Evolutionary conservation across 1,140 invertebrate species (phyloP), one percentile per base, ranked within the genome.

Genomic region (Charaxes varanes): DNA sequence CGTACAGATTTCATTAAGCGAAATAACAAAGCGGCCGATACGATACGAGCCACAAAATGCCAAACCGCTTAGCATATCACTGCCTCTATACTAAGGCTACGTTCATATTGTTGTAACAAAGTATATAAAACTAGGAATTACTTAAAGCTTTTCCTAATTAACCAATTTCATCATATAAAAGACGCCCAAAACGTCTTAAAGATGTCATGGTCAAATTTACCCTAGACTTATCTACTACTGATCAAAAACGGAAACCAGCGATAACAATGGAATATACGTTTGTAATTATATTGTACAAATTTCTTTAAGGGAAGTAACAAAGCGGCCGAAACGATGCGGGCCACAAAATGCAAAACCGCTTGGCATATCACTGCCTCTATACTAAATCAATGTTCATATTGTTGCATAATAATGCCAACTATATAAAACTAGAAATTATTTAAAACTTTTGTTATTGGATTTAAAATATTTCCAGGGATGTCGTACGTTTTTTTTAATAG

Each of bases 61-160:
- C 72, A 73, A 54, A 64, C 48, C 62, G 69, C 60, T 73, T 66
- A 69, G 55, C 66, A 64, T 74, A 73, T 77, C 73, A 56, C 46
- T 48, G 36, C 41, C 16, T 41, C 43, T 46, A 41, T 51, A 67
- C 63, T 70, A 62, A 72, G 43, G 54, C 34, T 7, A 35, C 26
- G 57, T 41, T 32, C 49, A 64, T 34, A 59, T 43, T 46, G 40
- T n/a, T n/a, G n/a, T n/a, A n/a, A n/a, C n/a, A n/a, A n/a, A n/a
- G n/a, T n/a, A n/a, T n/a, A n/a, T n/a, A n/a, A n/a, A n/a, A n/a
- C n/a, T n/a, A n/a, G n/a, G n/a, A n/a, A n/a, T n/a, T n/a, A n/a
- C n/a, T n/a, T n/a, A n/a, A n/a, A n/a, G n/a, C n/a, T n/a, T n/a
- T n/a, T n/a, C n/a, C n/a, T n/a, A n/a, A n/a, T n/a, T n/a, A n/a